phyloP scores from a whole-genome alignment of 2,888 invertebrate species.

The Spatulosminthurus flaviceps region DNA sequence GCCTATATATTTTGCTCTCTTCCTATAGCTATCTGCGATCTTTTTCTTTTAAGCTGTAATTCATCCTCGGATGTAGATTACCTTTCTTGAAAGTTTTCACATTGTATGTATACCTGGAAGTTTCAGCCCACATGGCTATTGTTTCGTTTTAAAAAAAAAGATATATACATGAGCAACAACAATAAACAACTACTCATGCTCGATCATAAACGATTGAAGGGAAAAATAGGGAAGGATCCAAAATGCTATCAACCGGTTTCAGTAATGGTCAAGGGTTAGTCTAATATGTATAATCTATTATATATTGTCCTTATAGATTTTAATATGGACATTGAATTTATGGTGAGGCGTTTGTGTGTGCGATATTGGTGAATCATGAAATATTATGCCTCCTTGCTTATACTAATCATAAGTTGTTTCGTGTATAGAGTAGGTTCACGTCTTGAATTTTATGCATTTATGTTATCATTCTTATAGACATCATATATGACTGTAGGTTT shows the following conservation, averaged over 20 bases:
- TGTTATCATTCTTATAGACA: too few species aligned
- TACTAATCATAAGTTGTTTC: slow-evolving; percentile 43
- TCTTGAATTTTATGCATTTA: background rate
- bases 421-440: background rate
- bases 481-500: too few species aligned
- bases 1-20: background rate
- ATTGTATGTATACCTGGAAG: background rate
- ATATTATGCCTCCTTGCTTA: too few species aligned
- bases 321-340: background rate
- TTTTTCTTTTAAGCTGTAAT: background rate
- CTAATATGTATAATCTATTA: too few species aligned
- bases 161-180: background rate
- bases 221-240: background rate
- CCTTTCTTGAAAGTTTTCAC: slow-evolving; percentile 4
- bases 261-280: slow-evolving; percentile 29
- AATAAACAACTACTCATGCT: too few species aligned
- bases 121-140: slow-evolving; percentile 1
- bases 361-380: slow-evolving; percentile 29
- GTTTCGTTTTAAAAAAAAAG: background rate
- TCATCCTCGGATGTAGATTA: slow-evolving; percentile 14
- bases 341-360: slow-evolving; percentile 31
- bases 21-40: background rate
- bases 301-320: background rate
- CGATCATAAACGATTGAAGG: too few species aligned
- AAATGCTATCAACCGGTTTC: slow-evolving; percentile 28